Base-by-base conservation (phyloP, 2,888 invertebrate genomes). In the Drosophila fungiperda region DNA sequence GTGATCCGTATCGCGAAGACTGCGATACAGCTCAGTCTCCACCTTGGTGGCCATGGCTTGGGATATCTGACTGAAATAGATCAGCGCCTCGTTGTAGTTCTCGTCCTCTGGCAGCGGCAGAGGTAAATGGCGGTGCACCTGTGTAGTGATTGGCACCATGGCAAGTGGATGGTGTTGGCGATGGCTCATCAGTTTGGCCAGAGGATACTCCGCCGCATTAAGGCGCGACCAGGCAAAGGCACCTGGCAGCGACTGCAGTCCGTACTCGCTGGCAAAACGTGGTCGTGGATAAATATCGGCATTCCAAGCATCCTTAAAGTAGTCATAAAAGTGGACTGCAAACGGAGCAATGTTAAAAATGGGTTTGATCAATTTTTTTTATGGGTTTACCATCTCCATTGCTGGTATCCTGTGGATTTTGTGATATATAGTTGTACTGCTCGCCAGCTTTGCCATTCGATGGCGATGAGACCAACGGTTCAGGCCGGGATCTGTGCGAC, bases 221-320 rank as follows among this genome's bases (percentile, higher is more conserved):
- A 95, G 96, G 20, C 94, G 94, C 52, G 93, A 91, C 93, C 97
- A 94, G 0, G 97, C 95, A 45, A 94, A 93, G 23, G 96, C 92
- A 1, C 96, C 96, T 0, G 99, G 98, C 77, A 97, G 94, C 0
- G 98, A 97, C 93, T 99, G 99, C 80, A 97, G 96, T 1, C 99
- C 99, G 91, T 98, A 99, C 93, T 99, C 99, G 0, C 99, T 99
- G 5, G 96, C 96, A 93, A 99, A 99, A 84, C 99, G 94, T 0
- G 98, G 95, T 17, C 95, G 94, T 0, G 97, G 97, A 92, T 96
- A 98, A 8, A 95, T 95, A 68, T 94, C 95, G 57, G 95, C 94
- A 86, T 97, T 94, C 98, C 98, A 99, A 63, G 96, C 95, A 89
- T 99, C 96, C 32, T 94, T 93, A 0, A 95, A 62, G 89, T 99